Conservation (phyloP, 2,113 vertebrate species). For the Rhizomys pruinosus region DNA sequence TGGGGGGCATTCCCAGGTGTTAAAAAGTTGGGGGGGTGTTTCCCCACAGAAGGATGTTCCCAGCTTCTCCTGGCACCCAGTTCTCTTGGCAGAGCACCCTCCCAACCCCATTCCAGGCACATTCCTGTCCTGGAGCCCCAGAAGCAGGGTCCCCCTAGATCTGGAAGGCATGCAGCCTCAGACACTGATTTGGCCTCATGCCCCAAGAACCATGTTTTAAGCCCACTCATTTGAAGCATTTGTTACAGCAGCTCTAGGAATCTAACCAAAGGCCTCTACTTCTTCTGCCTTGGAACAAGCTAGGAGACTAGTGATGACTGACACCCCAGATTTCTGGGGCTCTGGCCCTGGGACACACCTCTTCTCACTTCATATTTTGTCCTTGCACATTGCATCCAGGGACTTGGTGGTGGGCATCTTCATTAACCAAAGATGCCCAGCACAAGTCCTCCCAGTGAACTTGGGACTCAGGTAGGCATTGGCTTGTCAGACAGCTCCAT, state of each 20-base stretch:
- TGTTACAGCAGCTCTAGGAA: neutral
- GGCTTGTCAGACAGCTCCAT: too few relatives aligned
- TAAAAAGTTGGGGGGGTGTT: too few relatives aligned
- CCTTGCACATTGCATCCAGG: neutral
- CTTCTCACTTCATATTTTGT: neutral
- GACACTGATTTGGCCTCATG: neutral
- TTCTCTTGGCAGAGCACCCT: neutral
- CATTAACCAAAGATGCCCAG: neutral
- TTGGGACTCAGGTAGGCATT: neutral
- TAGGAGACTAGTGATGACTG: neutral
- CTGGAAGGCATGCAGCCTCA: accelerated
- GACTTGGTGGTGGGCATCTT: too few relatives aligned
- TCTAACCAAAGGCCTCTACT: neutral
- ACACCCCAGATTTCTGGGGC: neutral
- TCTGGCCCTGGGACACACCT: neutral
- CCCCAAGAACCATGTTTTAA: neutral
- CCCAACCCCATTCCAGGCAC: accelerated
- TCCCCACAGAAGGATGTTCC: slow-evolving; percentile 26
- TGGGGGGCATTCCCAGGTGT: slow-evolving; percentile 40
- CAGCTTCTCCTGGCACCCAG: neutral
- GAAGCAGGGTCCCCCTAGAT: neutral
- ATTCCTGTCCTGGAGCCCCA: neutral
- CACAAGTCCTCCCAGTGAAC: neutral
- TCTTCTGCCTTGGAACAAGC: neutral
- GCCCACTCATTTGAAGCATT: neutral